Evolutionary conservation across 2,888 invertebrate genomes (phyloP), one percentile per base, ranked within the genome.

Genomic region (Geotrupes spiniger): DNA sequence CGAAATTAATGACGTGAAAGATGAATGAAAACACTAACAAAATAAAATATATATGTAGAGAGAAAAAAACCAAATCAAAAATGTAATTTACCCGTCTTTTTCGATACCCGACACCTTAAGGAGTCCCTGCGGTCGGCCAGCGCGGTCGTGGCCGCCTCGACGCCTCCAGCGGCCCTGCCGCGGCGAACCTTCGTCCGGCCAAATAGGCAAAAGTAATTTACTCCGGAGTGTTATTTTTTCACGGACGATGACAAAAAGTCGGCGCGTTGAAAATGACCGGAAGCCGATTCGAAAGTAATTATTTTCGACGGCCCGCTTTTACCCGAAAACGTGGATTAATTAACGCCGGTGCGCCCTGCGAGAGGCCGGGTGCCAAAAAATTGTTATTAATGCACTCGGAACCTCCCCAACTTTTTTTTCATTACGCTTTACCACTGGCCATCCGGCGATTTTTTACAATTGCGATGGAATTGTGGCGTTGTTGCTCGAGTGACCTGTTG

Each of bases 281-380:
- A 64, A 64, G 62, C 63, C 55, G 56, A 57, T 61, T 58, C 54
- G 58, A 61, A 62, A 57, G 59, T 62, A 63, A 63, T 63, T 64
- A 63, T 58, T 53, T 53, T 51, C 33, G 21, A 21, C 21, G 21
- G 4, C 4, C 21, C 21, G 21, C 21, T 21, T 21, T 21, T 21
- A 21, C 21, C 21, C 21, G n/a, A 21, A 21, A 21, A 21, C 6
- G 21, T 21, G 21, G 21, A 21, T 21, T 21, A 21, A 21, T 21
- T 21, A 21, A 21, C 21, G 21, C 6, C 21, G 21, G 3, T 21
- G 21, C 21, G 6, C 21, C 21, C 21, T 21, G 21, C 21, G 21
- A 21, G 21, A 21, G 6, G 21, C 21, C 21, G 21, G 21, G 21
- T 21, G 21, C 21, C 21, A 21, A 21, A 21, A n/a, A 21, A 21